Conservation (phyloP, 2,113 vertebrate species). For the Entelurus aequoreus region DNA sequence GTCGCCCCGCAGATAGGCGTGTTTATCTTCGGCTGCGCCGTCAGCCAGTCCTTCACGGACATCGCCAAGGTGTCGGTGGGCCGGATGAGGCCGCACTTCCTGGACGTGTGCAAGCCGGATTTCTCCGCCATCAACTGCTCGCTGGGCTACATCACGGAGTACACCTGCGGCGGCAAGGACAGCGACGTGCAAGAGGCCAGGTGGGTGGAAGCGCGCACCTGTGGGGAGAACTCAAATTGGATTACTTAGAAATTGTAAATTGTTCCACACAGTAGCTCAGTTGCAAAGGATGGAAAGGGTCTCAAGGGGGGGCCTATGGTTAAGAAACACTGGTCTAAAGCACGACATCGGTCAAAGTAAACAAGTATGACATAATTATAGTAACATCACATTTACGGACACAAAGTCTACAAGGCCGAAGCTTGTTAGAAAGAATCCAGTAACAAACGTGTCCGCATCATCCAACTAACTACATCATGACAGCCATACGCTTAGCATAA, state of each 20-base stretch:
- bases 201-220: conserved; percentile 58
- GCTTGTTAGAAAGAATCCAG: too few species aligned
- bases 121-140: conserved; percentile 85
- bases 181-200: conserved; percentile 91
- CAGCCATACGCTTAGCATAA: too few species aligned
- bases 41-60: conserved; percentile 98
- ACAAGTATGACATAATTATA: too few species aligned
- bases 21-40: conserved; percentile 92
- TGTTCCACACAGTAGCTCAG: too few species aligned
- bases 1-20: conserved; percentile 79
- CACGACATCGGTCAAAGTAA: neutral
- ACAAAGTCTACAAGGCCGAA: too few species aligned
- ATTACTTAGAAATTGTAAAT: neutral
- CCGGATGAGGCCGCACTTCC: conserved; percentile 91
- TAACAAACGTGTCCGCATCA: too few species aligned
- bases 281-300: too few species aligned
- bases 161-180: conserved; percentile 74
- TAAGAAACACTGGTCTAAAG: neutral
- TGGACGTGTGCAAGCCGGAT: conserved; percentile 82
- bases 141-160: conserved; percentile 85
- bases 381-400: too few species aligned
- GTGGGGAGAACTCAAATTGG: neutral
- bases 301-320: too few species aligned
- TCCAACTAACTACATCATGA: too few species aligned
- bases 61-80: conserved; percentile 98